Evolutionary conservation across 2,888 invertebrate species (phyloP).

Genomic region (Drosophila atroscutellata): DNA sequence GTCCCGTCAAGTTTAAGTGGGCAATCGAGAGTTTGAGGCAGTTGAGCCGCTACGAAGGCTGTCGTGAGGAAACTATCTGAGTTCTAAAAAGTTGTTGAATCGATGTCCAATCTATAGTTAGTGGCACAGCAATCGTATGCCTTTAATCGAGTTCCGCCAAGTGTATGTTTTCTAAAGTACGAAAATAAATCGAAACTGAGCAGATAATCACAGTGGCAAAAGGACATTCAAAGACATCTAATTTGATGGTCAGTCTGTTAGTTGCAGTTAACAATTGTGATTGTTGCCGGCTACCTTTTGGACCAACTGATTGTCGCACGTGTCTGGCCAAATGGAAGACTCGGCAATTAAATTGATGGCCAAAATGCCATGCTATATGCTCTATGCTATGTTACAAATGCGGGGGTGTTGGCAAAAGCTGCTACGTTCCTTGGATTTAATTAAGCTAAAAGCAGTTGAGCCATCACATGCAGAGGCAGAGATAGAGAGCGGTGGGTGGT

Average conservation of each 20-base stretch:
- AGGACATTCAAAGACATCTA: neutral
- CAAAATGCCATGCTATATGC: constrained; percentile 24
- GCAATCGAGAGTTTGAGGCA: too few relatives aligned
- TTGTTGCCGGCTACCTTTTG: constrained; percentile 13
- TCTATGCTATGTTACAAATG: constrained; percentile 19
- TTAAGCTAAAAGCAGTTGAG: constrained; percentile 51
- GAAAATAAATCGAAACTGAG: neutral
- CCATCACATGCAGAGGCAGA: neutral
- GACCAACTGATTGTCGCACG: neutral
- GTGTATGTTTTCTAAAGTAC: neutral
- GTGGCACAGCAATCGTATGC: too few relatives aligned
- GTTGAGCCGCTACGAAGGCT: too few relatives aligned
- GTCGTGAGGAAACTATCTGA: too few relatives aligned
- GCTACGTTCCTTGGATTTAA: constrained; percentile 29
- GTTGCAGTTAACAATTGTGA: constrained; percentile 13
- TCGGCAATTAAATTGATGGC: constrained; percentile 51
- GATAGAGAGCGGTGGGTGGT: neutral
- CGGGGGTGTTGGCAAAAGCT: constrained; percentile 1
- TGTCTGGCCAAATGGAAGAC: neutral
- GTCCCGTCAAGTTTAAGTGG: too few relatives aligned
- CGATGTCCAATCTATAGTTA: too few relatives aligned
- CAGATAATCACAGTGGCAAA: neutral
- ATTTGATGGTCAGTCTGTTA: constrained; percentile 24
- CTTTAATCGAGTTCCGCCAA: too few relatives aligned
- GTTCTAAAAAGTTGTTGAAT: too few relatives aligned